These are phyloP conservation scores for Eudasyphora cyanicolor DNA, from an alignment of 2,888 invertebrate species.

Conservation along the genomic window DNA sequence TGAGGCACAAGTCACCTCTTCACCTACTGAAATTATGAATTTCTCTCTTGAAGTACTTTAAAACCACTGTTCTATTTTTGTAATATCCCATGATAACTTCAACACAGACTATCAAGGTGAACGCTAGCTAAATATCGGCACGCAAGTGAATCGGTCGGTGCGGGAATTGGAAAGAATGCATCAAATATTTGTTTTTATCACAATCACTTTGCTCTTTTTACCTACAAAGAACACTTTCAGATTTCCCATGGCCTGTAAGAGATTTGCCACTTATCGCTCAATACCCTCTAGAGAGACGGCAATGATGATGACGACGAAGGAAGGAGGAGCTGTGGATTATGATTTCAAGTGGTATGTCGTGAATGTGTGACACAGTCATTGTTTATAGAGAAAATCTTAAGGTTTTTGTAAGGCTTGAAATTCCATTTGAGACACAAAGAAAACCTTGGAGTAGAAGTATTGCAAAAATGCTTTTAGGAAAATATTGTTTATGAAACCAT, in stretches of 20 bases:
- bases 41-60: not conserved
- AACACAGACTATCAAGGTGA: not conserved
- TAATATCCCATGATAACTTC: not conserved
- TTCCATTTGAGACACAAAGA: not conserved
- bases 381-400: not conserved
- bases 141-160: not conserved
- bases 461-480: too few relatives aligned
- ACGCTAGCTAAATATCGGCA: not conserved
- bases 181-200: not conserved
- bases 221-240: not conserved
- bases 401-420: too few relatives aligned
- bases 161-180: not conserved
- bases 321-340: not conserved
- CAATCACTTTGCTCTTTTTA: not conserved
- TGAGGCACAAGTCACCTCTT: too few relatives aligned
- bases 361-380: not conserved
- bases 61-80: not conserved
- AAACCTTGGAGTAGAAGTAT: too few relatives aligned
- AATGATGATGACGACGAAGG: not conserved
- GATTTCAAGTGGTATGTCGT: not conserved
- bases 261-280: constrained; percentile 7
- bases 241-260: not conserved
- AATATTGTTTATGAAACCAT: too few relatives aligned
- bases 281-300: not conserved
- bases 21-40: too few relatives aligned